Evolutionary conservation across 2,113 vertebrate genomes (phyloP).

Genomic region (Neogale vison): DNA sequence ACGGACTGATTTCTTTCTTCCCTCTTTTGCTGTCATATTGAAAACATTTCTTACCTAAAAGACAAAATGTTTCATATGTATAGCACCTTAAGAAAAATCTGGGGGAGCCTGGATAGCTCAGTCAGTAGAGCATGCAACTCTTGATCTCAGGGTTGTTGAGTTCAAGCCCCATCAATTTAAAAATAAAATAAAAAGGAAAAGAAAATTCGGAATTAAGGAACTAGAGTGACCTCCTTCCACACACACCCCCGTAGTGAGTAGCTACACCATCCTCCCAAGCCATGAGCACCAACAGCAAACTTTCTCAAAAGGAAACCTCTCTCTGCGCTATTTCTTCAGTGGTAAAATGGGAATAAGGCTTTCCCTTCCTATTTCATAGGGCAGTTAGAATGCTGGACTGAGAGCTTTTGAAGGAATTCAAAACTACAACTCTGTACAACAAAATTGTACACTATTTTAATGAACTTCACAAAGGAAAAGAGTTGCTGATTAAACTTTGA

Average conservation of each 20-base stretch:
- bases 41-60: slow-evolving; percentile 94
- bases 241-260: neutral
- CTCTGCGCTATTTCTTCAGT: neutral
- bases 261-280: neutral
- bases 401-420: neutral
- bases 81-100: neutral
- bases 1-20: slow-evolving; percentile 92
- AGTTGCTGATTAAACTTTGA: neutral
- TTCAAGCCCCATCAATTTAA: neutral
- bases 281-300: neutral
- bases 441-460: neutral
- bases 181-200: neutral
- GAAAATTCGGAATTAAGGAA: neutral
- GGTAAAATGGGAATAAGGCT: neutral
- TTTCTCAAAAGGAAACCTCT: neutral
- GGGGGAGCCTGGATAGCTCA: neutral
- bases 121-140: neutral
- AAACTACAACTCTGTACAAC: neutral
- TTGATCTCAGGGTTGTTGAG: neutral
- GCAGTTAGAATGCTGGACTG: neutral
- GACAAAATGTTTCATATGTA: neutral
- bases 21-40: slow-evolving; percentile 97
- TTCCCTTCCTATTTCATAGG: neutral
- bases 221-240: neutral
- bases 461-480: neutral